Base-by-base conservation (phyloP, 2,797 vertebrate species). In the Alcedo quadribrachys region DNA sequence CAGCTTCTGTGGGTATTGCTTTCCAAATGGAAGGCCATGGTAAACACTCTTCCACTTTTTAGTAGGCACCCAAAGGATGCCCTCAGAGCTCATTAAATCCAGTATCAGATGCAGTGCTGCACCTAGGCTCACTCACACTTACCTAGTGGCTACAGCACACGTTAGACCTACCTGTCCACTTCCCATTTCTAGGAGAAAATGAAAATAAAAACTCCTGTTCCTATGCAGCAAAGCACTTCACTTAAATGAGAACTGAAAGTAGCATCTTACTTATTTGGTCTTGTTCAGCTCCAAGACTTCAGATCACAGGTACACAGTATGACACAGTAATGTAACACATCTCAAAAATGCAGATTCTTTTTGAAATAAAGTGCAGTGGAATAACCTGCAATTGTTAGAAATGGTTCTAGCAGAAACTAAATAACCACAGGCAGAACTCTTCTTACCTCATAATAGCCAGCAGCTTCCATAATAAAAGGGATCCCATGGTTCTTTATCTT, bases 361-460 rank as follows among this genome's bases (percentile, higher is more conserved):
- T 74, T 28, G n/a, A 42, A 88, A 46, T 33, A 42, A 83, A 71
- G 11, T 46, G 4, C 54, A 83, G 22, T 81, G 33, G 48, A 85
- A 70, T 58, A 69, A 55, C 18, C 35, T 66, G 9, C 19, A 55
- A 24, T 46, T 81, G 58, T 19, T 73, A 76, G 30, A 83, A 78
- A 76, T 3, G 5, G 15, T 76, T 61, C 48, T 70, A 35, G 4
- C 57, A 83, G 33, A 78, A 85, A 66, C 33, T 16, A 68, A 83
- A 75, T 12, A 71, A 61, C 65, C 58, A 54, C 28, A 73, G 15
- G 48, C 32, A 85, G 63, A 90, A 74, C 32, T 82, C 46, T 75
- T 81, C 88, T 76, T 96, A 97, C 98, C 98, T 98, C 96, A 66
- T 97, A 98, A 92, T 97, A 97, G 58, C 96, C 96, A 54, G 45